Percentiles rank a stretch among this genome's conserved stretches.
phyloP scores from a whole-genome alignment of 2,888 invertebrate genomes.

The Leucophenga maculata region DNA sequence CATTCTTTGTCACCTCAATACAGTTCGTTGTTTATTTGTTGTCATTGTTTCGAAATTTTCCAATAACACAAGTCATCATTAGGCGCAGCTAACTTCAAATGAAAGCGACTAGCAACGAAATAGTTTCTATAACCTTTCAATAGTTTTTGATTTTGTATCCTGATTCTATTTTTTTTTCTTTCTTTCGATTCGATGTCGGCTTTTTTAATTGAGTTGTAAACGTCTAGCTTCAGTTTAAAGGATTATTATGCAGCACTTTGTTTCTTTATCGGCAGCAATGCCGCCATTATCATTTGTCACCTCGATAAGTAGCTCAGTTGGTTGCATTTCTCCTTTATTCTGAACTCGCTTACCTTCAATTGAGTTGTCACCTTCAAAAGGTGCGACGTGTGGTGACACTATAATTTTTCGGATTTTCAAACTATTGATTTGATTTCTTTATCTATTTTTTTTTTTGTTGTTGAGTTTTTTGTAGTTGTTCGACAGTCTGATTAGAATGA shows the following conservation, averaged over 20 bases:
- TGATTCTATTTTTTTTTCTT: background rate
- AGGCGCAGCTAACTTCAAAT: slow-evolving; percentile 15
- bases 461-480: too few species aligned
- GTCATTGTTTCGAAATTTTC: background rate
- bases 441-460: background rate
- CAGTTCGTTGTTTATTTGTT: too few species aligned
- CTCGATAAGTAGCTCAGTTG: slow-evolving; percentile 47
- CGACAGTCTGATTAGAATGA: background rate
- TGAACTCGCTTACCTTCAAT: slow-evolving; percentile 5
- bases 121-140: background rate
- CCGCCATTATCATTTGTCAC: slow-evolving; percentile 56
- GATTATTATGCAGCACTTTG: slow-evolving; percentile 6
- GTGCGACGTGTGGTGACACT: slow-evolving; percentile 50
- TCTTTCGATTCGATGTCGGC: background rate
- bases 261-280: slow-evolving; percentile 9
- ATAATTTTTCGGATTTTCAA: slow-evolving; percentile 57
- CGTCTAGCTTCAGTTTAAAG: background rate
- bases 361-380: slow-evolving; percentile 48
- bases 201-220: background rate
- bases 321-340: background rate
- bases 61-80: slow-evolving; percentile 16
- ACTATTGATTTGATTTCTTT: slow-evolving; percentile 32
- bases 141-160: slow-evolving; percentile 3
- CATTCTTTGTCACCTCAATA: slow-evolving; percentile 9
- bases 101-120: background rate